Base-by-base conservation (phyloP, 2,797 vertebrate species). In the Thalassophryne amazonica region DNA sequence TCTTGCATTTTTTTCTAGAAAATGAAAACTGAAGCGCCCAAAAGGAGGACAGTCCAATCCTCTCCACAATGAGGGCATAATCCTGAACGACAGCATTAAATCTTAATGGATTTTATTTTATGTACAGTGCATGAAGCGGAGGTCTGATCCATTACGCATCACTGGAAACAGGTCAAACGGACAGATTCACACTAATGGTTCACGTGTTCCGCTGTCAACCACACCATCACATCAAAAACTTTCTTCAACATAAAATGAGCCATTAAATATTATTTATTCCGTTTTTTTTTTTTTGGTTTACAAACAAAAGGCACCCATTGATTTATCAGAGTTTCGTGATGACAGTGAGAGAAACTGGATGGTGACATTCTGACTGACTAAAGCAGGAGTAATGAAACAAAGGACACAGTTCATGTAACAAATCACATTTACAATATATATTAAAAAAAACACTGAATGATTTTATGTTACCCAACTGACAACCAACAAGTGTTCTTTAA, bases 221-320 rank as follows among this genome's bases (percentile, higher is more conserved):
- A 34, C 1, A 5, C 38, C 0, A 37, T 14, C 9, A 8, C 4
- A n/a, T n/a, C n/a, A n/a, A n/a, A n/a, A n/a, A n/a, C 18, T 18
- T 17, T 2, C 17, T 18, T 18, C 17, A 18, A 17, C 4, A 4
- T 17, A 18, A 7, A 38, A 41, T 15, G 18, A 41, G 11, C 17
- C 8, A 23, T 74, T 75, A 76, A 70, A 72, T 20, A 52, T 39
- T 2, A 23, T 88, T 91, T 90, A 77, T 91, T 91, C 64, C 36
- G 66, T 64, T 68, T 84, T 67, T 86, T 87, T 68, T 12, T 76
- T 82, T 86, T 94, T 93, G 90, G 90, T 93, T 93, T 93, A 93
- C 92, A 93, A 94, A 93, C 86, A 90, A 92, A 95, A 94, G 94
- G 93, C 94, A 95, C 93, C 90, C 86, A 86, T 89, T 80, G 76